Conservation (phyloP, 2,797 vertebrate species). For the Perodicticus potto region DNA sequence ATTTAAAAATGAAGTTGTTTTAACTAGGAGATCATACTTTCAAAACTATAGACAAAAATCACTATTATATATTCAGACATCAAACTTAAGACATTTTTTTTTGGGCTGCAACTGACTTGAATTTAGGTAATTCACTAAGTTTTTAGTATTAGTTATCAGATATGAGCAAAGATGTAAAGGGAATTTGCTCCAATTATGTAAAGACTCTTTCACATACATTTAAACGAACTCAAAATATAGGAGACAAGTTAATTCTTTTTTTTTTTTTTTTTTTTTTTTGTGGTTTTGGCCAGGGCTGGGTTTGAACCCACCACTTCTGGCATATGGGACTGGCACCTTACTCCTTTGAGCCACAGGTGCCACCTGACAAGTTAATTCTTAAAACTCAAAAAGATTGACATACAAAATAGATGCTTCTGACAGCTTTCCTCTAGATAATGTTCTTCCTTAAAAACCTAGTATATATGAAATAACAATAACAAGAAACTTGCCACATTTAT, state of each 20-base stretch:
- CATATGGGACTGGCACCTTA: too few species aligned
- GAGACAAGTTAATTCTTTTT: not conserved
- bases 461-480: constrained; percentile 32
- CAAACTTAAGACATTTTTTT: constrained; percentile 58
- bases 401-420: constrained; percentile 35
- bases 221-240: constrained; percentile 30
- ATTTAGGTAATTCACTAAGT: constrained; percentile 17
- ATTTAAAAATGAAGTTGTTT: not conserved
- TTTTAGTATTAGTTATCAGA: constrained; percentile 51
- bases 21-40: not conserved
- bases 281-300: too few species aligned
- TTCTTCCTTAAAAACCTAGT: constrained; percentile 46
- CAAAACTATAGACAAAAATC: constrained; percentile 53
- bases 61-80: constrained; percentile 13
- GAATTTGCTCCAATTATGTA: not conserved
- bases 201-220: not conserved
- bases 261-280: too few species aligned
- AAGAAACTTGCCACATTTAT: constrained; percentile 5
- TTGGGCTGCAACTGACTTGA: constrained; percentile 30
- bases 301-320: too few species aligned
- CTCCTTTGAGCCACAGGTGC: too few species aligned
- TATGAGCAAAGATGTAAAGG: constrained; percentile 27
- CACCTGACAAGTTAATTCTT: constrained; percentile 29
- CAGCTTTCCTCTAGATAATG: not conserved
- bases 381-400: constrained; percentile 29